Evolutionary conservation across 2,113 vertebrate species (phyloP), one percentile per base, ranked within the genome.

Genomic region (Neolamprologus sp.): DNA sequence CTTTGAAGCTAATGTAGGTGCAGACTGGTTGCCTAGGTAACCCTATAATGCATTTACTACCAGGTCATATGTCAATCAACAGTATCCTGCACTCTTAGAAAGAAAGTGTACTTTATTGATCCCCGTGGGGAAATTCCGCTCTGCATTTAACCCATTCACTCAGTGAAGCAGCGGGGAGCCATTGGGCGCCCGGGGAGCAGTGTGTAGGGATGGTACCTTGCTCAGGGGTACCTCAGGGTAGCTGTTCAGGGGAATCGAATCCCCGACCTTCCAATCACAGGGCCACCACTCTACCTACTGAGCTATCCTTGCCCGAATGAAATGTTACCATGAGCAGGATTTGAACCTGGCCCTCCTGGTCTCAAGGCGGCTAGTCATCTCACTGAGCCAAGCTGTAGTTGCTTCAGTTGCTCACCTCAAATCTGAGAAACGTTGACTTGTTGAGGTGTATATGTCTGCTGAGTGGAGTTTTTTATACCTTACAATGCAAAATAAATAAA

Each of bases 181-280:
- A 47, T 47, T 47, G 45, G 2, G 45, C 0, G 14, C 45, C 45
- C 1, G 14, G 45, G 45, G 45, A 47, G 14, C 45, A 16, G 45
- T 47, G 45, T 47, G 45, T 47, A 47, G 45, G 14, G 45, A 47
- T 0, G 14, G 45, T 47, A 47, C 0, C 45, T 2, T 47, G 4
- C 45, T 47, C 45, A 47, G 14, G 14, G 45, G 45, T 47, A 47
- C 45, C 45, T 47, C 45, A 47, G 45, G 45, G 45, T 47, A 47
- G 45, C 0, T 47, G 7, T 47, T 16, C 14, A 47, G 45, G 14
- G 4, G 45, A 47, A 7, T 47, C 14, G 4, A 47, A 7, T 4
- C 45, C 45, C 45, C 2, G 1, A 47, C 45, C 45, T 47, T 47
- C 45, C 4, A 2, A 47, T 47, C 45, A 47, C 4, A 4, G 45